phyloP scores from a whole-genome alignment of 2,113 vertebrate genomes.

The Ictidomys tridecemlineatus region DNA sequence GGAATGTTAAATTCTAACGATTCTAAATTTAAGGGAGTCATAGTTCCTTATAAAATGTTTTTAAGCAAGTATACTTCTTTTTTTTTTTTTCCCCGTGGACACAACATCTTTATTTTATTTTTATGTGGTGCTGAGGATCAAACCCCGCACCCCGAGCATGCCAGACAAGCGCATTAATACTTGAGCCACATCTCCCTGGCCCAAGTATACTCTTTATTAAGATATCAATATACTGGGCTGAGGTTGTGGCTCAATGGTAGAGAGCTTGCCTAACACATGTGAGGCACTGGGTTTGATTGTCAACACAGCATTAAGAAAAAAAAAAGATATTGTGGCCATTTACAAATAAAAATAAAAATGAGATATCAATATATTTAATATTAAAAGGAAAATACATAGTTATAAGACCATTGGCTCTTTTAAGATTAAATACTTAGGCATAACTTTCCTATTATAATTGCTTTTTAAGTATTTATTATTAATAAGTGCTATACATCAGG shows the following conservation, averaged over 20 bases:
- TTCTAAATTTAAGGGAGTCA: slow-evolving; percentile 7
- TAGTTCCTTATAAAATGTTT: background rate
- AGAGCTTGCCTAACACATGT: no score
- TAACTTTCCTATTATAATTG: background rate
- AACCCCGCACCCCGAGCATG: no score
- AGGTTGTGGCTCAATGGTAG: no score
- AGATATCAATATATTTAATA: background rate
- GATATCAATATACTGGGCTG: background rate
- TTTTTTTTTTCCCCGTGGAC: no score
- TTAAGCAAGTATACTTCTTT: background rate
- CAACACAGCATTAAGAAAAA: no score
- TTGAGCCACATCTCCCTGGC: no score
- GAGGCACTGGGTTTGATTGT: no score
- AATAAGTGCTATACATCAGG: background rate
- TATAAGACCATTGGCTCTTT: background rate
- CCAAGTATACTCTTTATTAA: background rate
- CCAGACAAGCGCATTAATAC: no score
- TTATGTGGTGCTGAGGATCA: no score
- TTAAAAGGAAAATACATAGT: slow-evolving; percentile 40
- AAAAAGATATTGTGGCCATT: no score
- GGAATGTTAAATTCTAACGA: slow-evolving; percentile 4
- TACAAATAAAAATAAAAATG: no score
- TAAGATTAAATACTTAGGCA: background rate
- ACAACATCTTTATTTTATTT: no score
- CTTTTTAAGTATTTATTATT: background rate